These are phyloP conservation scores for Mobula birostris DNA, from an alignment of 2,113 vertebrate species.

Conservation along the genomic window DNA sequence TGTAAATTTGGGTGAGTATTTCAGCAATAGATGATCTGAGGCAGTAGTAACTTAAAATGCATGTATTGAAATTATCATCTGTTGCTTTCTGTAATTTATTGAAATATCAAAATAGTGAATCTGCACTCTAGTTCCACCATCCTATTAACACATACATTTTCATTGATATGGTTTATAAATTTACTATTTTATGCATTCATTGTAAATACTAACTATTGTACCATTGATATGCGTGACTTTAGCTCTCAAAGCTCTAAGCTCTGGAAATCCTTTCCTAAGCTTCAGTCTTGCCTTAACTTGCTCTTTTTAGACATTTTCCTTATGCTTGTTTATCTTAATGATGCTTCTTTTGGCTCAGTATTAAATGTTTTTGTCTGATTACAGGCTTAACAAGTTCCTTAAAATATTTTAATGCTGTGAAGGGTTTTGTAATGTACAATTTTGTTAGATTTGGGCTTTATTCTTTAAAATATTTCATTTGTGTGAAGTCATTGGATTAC, in stretches of 20 bases:
- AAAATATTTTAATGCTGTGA: background rate
- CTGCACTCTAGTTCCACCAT: no score
- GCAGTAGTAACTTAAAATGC: no score
- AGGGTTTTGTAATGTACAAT: background rate
- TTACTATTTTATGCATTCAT: no score
- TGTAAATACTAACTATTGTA: background rate
- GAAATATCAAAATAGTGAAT: no score
- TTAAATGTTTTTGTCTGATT: background rate
- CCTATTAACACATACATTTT: no score
- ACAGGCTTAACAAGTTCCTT: background rate
- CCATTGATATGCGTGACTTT: background rate
- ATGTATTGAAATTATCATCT: no score
- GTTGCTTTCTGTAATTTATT: no score
- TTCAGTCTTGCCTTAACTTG: background rate
- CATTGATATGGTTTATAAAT: no score
- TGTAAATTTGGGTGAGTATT: no score
- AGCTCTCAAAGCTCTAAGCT: background rate
- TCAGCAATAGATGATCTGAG: no score
- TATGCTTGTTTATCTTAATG: background rate
- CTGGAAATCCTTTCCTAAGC: background rate
- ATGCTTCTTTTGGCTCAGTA: background rate
- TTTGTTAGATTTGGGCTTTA: background rate
- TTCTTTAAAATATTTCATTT: background rate
- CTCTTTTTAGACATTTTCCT: background rate
- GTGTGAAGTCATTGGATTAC: background rate